These are phyloP conservation scores for Caenorhabditis uteleia DNA, from an alignment of 2,888 invertebrate genomes.

Conservation along the genomic window DNA sequence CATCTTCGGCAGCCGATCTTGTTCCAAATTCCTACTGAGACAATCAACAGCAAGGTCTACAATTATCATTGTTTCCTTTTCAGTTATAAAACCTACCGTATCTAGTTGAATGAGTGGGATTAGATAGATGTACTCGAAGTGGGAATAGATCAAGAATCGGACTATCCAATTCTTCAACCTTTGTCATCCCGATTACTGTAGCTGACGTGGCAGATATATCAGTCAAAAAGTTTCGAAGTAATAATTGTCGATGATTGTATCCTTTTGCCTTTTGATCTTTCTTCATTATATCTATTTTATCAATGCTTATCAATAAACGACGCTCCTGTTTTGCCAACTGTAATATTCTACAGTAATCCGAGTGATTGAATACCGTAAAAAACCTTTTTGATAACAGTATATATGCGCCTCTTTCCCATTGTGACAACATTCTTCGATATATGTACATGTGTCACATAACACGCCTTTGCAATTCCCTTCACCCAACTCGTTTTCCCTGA, in stretches of 20 bases:
- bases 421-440: conserved; percentile 31
- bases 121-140: conserved; percentile 8
- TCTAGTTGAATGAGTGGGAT: conserved; percentile 8
- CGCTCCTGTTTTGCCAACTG: conserved; percentile 18
- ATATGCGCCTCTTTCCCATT: conserved; percentile 19
- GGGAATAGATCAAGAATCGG: conserved; percentile 19
- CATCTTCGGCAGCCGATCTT: conserved; percentile 31
- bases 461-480: conserved; percentile 35
- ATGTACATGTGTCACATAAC: conserved; percentile 35
- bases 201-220: conserved; percentile 15
- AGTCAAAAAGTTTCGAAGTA: conserved; percentile 20
- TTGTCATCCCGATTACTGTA: conserved; percentile 25
- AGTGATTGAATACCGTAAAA: no score
- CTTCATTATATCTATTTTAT: conserved; percentile 27
- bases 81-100: conserved; percentile 14
- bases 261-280: conserved; percentile 14
- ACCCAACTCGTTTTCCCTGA: conserved; percentile 53
- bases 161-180: conserved; percentile 12
- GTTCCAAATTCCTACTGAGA: conserved; percentile 24
- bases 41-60: conserved; percentile 25
- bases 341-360: no score
- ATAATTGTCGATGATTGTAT: conserved; percentile 8
- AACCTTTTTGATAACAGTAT: conserved; percentile 23
- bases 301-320: conserved; percentile 23
- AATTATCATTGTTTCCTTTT: no score